Base-by-base conservation (phyloP, 1,140 invertebrate species). In the Drosophila kepulauana region DNA sequence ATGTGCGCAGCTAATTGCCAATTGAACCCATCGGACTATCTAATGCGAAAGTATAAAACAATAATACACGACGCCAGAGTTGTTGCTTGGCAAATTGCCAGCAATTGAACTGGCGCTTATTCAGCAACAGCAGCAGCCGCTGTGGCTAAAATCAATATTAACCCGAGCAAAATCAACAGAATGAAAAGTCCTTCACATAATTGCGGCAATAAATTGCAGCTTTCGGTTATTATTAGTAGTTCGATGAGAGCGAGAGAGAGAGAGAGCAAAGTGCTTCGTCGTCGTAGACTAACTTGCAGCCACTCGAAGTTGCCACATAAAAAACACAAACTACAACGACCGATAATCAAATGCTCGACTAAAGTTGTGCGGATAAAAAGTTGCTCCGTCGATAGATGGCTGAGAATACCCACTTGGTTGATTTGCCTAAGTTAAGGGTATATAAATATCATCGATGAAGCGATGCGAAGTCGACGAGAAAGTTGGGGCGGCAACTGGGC, bases 141-240 rank as follows among this genome's bases (percentile, higher is more conserved):
- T 25, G 20, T 56, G 56, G n/a, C 68, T 28, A 78, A 86, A 82
- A 86, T 86, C 82, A 88, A 88, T 86, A 88, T 88, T 79, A 65
- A 63, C 76, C 65, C 68, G 8, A 25, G 46, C 54, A 57, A 87
- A 82, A 70, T 67, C 75, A 86, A 87, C 79, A 86, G 11, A 49
- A 20, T 48, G 69, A 63, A 52, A 72, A 67, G 35, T 48, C 28
- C 20, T 46, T 65, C 25, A 46, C 65, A 20, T 75, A 69, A 75
- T 74, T 62, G 65, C 54, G 63, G 52, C 68, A 72, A 41, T 57
- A 70, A 85, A 78, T 45, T 79, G 71, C 82, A 82, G 74, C 67
- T 41, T 63, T 63, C 38, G 13, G 35, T 43, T 58, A 58, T 58
- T 72, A 61, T 61, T 73, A 73, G 30, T 72, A 51, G 54, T 51